These are phyloP conservation scores for Nymphalis polychloros DNA, from an alignment of 2,888 invertebrate genomes.

Conservation along the genomic window DNA sequence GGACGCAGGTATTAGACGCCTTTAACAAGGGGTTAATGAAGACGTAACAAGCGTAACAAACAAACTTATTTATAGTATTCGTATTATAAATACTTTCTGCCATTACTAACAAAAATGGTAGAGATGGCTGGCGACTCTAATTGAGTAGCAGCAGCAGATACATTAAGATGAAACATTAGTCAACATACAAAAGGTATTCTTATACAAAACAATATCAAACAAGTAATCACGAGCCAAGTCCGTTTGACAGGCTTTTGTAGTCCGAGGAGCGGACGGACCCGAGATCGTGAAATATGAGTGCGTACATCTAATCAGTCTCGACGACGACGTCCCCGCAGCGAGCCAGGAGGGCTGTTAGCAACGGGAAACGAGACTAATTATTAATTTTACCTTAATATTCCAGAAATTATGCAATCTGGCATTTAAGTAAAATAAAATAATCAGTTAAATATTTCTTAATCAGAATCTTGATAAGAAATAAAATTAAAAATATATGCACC, in stretches of 20 bases:
- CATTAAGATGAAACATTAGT: background rate
- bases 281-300: slow-evolving; percentile 8
- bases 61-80: no score
- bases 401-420: background rate
- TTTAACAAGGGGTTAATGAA: no score
- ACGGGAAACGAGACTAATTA: background rate
- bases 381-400: background rate
- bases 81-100: no score
- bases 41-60: no score
- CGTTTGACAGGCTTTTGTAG: slow-evolving; percentile 11
- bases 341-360: background rate
- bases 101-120: no score
- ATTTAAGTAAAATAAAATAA: no score
- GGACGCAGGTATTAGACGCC: no score
- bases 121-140: no score
- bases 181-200: background rate
- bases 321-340: background rate
- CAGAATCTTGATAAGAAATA: no score
- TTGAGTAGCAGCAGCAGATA: no score
- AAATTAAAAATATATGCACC: no score
- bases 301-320: slow-evolving; percentile 18
- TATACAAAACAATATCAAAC: background rate
- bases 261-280: slow-evolving; percentile 5
- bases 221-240: slow-evolving; percentile 9
- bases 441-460: no score